Percentiles rank a stretch among this genome's conserved stretches.
Evolutionary conservation across 2,797 vertebrate species (phyloP).

Genomic region (Margarornis squamiger): DNA sequence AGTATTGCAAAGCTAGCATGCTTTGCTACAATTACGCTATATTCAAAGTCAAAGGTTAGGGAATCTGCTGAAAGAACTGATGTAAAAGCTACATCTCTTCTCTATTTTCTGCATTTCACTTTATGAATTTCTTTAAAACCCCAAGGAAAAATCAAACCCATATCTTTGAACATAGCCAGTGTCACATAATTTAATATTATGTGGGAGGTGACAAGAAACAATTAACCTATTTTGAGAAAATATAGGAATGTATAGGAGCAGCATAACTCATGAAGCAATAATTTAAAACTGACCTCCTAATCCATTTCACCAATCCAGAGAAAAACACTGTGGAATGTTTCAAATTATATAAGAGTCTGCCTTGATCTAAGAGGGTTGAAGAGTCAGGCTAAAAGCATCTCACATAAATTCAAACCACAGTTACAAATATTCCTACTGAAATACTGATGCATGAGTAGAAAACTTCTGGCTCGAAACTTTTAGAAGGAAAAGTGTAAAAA

Average conservation of each 20-base stretch:
- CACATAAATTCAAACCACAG: conserved; percentile 24
- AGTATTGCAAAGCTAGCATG: not conserved
- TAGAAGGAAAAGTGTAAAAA: conserved; percentile 11
- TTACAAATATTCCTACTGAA: conserved; percentile 9
- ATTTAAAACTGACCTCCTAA: conserved; percentile 36
- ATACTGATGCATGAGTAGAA: not conserved
- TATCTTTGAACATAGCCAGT: not conserved
- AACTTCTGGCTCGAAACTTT: not conserved
- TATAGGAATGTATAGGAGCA: not conserved
- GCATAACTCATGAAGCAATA: not conserved
- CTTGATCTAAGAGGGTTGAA: not conserved
- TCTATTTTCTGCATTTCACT: not conserved
- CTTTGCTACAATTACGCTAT: not conserved
- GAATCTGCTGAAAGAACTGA: not conserved
- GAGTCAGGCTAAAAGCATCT: conserved; percentile 48
- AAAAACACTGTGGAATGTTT: conserved; percentile 42
- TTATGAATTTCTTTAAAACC: not conserved
- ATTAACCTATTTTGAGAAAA: conserved; percentile 30
- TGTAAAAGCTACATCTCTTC: not conserved
- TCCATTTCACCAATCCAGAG: conserved; percentile 20
- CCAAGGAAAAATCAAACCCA: not conserved
- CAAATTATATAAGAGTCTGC: conserved; percentile 25
- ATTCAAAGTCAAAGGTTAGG: not conserved
- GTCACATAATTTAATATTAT: not conserved
- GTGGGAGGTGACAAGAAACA: conserved; percentile 19